Evolutionary conservation across 2,797 vertebrate species (phyloP).

Genomic region (Chaunax sp.): DNA sequence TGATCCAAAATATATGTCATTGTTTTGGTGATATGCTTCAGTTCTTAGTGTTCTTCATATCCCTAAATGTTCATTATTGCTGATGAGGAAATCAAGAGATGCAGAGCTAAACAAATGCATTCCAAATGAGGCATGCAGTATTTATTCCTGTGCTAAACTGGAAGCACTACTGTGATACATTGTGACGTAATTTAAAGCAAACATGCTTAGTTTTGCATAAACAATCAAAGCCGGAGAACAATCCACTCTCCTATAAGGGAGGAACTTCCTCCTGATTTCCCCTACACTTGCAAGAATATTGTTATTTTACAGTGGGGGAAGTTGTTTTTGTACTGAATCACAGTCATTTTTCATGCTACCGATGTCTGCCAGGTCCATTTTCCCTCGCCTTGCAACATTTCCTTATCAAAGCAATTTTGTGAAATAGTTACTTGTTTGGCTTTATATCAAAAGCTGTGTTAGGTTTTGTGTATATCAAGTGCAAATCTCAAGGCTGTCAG

Average conservation of each 20-base stretch:
- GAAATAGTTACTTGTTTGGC: constrained; percentile 72
- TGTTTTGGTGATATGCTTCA: constrained; percentile 40
- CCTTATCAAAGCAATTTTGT: constrained; percentile 76
- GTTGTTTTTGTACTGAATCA: constrained; percentile 70
- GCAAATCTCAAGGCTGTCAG: constrained; percentile 60
- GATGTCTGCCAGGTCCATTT: constrained; percentile 64
- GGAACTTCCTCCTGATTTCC: constrained; percentile 76
- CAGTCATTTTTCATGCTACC: constrained; percentile 69
- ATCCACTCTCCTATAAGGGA: constrained; percentile 69
- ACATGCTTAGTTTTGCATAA: constrained; percentile 77
- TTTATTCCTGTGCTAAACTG: constrained; percentile 70
- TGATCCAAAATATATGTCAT: constrained; percentile 35
- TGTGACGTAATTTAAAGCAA: constrained; percentile 79
- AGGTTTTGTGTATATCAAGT: constrained; percentile 46
- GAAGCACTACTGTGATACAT: constrained; percentile 60
- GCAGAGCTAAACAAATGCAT: constrained; percentile 67
- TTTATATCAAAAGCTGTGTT: constrained; percentile 60
- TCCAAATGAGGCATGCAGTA: constrained; percentile 64
- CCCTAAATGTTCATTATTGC: constrained; percentile 34
- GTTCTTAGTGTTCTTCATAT: constrained; percentile 33
- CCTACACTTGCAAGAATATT: constrained; percentile 63
- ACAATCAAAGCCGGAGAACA: constrained; percentile 74
- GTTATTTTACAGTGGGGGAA: constrained; percentile 64
- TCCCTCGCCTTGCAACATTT: constrained; percentile 67
- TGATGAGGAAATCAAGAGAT: constrained; percentile 63